A percentile compares a stretch with the other conserved stretches of the same genome.
Conservation (phyloP, 23 tunicate species). For the Halocynthia aurantium region DNA sequence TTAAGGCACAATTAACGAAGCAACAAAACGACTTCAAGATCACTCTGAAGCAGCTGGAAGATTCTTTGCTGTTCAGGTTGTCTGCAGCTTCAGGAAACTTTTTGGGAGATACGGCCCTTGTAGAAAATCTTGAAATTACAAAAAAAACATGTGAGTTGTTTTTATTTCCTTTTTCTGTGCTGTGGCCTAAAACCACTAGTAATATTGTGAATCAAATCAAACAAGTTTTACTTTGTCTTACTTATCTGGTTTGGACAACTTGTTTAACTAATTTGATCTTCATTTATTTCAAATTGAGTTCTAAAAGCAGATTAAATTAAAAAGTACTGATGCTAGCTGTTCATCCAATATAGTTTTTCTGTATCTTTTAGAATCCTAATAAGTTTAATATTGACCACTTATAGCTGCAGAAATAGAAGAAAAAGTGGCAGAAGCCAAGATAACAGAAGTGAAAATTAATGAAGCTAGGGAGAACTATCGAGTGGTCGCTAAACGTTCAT, state of each 20-base stretch:
- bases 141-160: constrained; percentile 75
- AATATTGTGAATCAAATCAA: too few species aligned
- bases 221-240: too few species aligned
- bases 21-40: constrained; percentile 99
- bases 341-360: neutral
- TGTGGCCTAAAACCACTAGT: neutral
- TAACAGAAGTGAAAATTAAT: constrained; percentile 92
- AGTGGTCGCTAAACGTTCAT: constrained; percentile 76
- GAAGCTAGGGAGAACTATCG: constrained; percentile 96
- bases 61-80: constrained; percentile 82
- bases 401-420: constrained; percentile 97
- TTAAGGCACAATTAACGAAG: constrained; percentile 75
- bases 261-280: neutral
- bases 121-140: constrained; percentile 98
- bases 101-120: constrained; percentile 98
- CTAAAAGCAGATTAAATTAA: neutral
- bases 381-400: neutral
- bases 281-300: neutral
- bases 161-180: neutral
- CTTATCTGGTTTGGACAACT: too few species aligned
- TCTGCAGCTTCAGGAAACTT: constrained; percentile 99
- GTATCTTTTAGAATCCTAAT: neutral
- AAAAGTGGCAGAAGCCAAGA: constrained; percentile 95
- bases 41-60: constrained; percentile 93
- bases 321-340: neutral